Evolutionary conservation across 1,140 invertebrate species (phyloP).

Genomic region (Drosophila sechellia): DNA sequence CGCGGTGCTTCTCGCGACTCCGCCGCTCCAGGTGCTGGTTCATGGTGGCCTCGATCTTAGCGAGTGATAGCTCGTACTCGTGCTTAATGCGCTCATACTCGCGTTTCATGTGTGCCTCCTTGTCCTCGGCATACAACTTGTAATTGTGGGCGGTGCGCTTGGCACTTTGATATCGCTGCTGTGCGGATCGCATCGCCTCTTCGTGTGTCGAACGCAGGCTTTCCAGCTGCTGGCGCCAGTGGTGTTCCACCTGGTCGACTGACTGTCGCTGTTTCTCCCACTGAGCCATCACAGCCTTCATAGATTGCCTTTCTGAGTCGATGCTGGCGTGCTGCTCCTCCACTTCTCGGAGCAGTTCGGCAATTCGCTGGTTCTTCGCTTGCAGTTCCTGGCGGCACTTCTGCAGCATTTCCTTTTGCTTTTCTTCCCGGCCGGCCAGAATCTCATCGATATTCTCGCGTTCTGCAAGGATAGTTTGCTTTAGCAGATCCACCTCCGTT

Average conservation of each 20-base stretch:
- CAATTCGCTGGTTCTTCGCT: constrained; percentile 57
- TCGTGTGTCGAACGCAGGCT: constrained; percentile 54
- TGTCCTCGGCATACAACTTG: constrained; percentile 84
- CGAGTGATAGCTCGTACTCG: constrained; percentile 71
- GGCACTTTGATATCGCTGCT: constrained; percentile 86
- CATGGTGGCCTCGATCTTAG: constrained; percentile 71
- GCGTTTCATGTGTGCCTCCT: constrained; percentile 77
- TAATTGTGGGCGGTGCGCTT: constrained; percentile 86
- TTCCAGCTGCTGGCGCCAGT: constrained; percentile 67
- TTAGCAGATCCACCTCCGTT: constrained; percentile 86
- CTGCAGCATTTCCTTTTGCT: constrained; percentile 60
- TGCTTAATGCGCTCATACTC: constrained; percentile 78
- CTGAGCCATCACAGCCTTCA: constrained; percentile 79
- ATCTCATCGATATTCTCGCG: constrained; percentile 86
- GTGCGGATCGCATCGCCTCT: constrained; percentile 78
- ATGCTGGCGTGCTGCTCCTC: constrained; percentile 74
- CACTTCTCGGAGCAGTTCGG: constrained; percentile 53
- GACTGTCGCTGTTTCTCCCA: constrained; percentile 73
- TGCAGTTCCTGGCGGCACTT: constrained; percentile 67
- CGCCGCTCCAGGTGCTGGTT: constrained; percentile 60
- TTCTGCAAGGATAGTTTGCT: constrained; percentile 86
- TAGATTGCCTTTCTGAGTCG: constrained; percentile 74
- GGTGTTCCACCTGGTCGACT: constrained; percentile 60
- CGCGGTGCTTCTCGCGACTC: constrained; percentile 41
- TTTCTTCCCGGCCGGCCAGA: constrained; percentile 84